Evolutionary conservation across 2,113 vertebrate species (phyloP).

Genomic region (Microtus montanus): DNA sequence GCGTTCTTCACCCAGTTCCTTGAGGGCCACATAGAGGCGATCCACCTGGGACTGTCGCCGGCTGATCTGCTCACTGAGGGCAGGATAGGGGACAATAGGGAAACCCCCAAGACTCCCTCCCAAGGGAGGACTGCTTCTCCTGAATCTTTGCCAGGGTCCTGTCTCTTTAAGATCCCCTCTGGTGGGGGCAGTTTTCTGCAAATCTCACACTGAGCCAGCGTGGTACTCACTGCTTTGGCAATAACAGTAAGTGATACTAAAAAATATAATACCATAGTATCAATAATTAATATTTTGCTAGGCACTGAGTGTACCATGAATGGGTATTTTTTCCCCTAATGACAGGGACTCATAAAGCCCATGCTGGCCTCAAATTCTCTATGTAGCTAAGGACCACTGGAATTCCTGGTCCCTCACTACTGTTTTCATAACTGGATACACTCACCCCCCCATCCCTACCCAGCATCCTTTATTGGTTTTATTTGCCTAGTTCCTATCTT

Average conservation of each 20-base stretch:
- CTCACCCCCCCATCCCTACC: not conserved
- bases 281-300: not conserved
- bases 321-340: not conserved
- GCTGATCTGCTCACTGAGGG: constrained; percentile 94
- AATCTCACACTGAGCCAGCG: not conserved
- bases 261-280: not conserved
- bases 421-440: too few species aligned
- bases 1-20: constrained; percentile 95
- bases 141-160: not conserved
- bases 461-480: not conserved
- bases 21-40: constrained; percentile 96
- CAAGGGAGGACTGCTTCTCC: not conserved
- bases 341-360: not conserved
- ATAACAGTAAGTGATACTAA: not conserved
- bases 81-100: not conserved
- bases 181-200: not conserved
- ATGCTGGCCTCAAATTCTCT: not conserved
- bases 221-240: not conserved
- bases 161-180: not conserved
- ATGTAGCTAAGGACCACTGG: not conserved
- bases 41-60: constrained; percentile 97
- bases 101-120: not conserved
- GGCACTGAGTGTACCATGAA: not conserved
- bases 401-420: not conserved
- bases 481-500: not conserved